A percentile compares a stretch with the other conserved stretches of the same genome.
Conservation (phyloP, 2,113 vertebrate genomes). For the Corythornis vintsioides region DNA sequence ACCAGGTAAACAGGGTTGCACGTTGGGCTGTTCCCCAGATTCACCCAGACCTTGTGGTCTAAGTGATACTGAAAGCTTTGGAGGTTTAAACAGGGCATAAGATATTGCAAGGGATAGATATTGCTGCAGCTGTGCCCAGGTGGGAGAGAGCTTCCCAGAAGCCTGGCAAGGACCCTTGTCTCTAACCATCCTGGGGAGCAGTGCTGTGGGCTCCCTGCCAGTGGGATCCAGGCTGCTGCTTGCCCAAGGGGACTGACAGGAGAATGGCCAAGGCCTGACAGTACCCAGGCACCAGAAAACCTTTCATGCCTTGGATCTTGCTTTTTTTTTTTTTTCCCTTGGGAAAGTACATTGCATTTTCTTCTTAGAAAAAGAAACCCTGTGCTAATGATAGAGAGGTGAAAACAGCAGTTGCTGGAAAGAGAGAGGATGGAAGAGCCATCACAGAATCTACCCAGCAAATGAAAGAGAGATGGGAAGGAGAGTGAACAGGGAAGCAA, state of each 20-base stretch:
- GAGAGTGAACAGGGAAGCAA: neutral
- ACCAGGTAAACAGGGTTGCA: neutral
- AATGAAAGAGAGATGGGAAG: neutral
- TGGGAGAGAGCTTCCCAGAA: neutral
- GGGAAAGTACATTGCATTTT: neutral
- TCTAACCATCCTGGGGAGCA: neutral
- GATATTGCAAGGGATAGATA: neutral
- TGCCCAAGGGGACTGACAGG: neutral
- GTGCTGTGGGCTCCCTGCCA: neutral
- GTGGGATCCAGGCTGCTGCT: fast-evolving
- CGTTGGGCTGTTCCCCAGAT: neutral
- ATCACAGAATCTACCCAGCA: neutral
- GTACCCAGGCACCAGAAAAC: neutral
- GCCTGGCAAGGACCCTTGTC: neutral
- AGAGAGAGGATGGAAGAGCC: neutral
- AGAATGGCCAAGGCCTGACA: neutral
- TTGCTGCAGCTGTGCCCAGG: neutral
- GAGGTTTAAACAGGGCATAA: neutral
- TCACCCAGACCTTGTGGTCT: neutral
- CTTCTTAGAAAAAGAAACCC: neutral
- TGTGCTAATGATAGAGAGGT: neutral
- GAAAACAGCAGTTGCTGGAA: neutral
- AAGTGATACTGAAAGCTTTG: neutral
- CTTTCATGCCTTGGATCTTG: neutral
- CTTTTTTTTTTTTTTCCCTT: neutral